Conservation (phyloP, 1,140 invertebrate genomes). For the Bradynema listronoti region DNA sequence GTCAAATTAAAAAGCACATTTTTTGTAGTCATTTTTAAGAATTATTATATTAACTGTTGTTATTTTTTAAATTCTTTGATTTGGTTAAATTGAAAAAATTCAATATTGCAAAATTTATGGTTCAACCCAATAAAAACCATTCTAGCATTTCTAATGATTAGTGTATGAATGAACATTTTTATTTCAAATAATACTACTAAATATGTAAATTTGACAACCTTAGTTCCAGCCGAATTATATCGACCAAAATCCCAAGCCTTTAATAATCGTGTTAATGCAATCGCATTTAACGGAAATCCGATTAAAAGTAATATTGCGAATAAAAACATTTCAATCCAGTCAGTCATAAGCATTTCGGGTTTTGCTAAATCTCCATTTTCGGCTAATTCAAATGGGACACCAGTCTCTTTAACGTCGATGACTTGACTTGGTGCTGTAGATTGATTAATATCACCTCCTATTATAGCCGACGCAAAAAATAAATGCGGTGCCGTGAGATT, state of each 20-base stretch:
- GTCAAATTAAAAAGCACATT: no score
- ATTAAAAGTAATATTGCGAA: conserved; percentile 24
- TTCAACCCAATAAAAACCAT: conserved; percentile 20
- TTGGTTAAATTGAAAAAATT: background rate
- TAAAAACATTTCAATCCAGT: conserved; percentile 38
- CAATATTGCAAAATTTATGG: conserved; percentile 12
- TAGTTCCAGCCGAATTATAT: conserved; percentile 27
- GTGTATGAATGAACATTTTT: background rate
- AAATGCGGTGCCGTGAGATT: no score
- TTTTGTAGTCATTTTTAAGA: no score
- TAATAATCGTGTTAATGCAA: conserved; percentile 27
- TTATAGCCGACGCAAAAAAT: no score
- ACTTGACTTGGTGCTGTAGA: no score
- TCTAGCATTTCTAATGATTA: conserved; percentile 5
- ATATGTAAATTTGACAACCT: conserved; percentile 17
- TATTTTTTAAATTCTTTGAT: no score
- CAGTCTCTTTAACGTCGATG: no score
- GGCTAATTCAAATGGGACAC: conserved; percentile 6
- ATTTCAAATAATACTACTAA: background rate
- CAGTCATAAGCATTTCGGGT: conserved; percentile 15
- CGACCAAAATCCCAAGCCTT: conserved; percentile 22
- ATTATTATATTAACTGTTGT: no score
- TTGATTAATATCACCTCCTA: no score
- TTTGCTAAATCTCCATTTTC: background rate
- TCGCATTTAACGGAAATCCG: conserved; percentile 30